Evolutionary conservation across 2,888 invertebrate genomes (phyloP).

Genomic region (Psylliodes chrysocephalus): DNA sequence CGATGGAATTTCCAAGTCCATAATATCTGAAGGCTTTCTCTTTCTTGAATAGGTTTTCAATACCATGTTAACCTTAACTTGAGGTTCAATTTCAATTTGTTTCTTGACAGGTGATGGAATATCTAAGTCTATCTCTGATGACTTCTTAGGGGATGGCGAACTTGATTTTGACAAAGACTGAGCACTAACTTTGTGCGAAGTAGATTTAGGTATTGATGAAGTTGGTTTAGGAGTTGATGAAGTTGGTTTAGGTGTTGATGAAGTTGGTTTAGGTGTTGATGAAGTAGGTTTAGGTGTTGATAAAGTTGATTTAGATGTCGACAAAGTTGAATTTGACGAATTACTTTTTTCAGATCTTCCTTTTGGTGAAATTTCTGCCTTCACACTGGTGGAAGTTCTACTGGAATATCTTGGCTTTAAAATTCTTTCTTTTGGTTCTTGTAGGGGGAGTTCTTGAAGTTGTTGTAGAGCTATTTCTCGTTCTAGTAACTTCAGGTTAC

Average conservation of each 20-base stretch:
- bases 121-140: slow-evolving; percentile 29
- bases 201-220: not conserved
- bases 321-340: slow-evolving; percentile 1
- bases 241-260: slow-evolving; percentile 23
- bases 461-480: slow-evolving; percentile 69
- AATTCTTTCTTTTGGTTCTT: slow-evolving; percentile 43
- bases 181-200: not conserved
- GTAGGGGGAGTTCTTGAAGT: slow-evolving; percentile 65
- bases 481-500: slow-evolving; percentile 61
- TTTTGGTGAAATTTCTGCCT: slow-evolving; percentile 1
- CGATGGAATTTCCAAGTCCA: slow-evolving; percentile 29
- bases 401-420: slow-evolving; percentile 29
- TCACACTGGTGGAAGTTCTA: too few relatives aligned
- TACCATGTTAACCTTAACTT: slow-evolving; percentile 55
- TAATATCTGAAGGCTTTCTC: slow-evolving; percentile 50
- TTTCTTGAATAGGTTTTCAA: slow-evolving; percentile 62
- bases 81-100: slow-evolving; percentile 53
- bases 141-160: slow-evolving; percentile 29
- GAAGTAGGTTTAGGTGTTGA: not conserved
- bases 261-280: slow-evolving; percentile 23
- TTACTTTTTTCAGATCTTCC: not conserved
- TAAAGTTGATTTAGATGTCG: not conserved
- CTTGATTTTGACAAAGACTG: slow-evolving; percentile 18
- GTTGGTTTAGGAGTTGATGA: not conserved
- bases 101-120: slow-evolving; percentile 29